A percentile compares a stretch with the other conserved stretches of the same genome.
Conservation (phyloP, 2,797 vertebrate genomes). For the Helostoma temminkii region DNA sequence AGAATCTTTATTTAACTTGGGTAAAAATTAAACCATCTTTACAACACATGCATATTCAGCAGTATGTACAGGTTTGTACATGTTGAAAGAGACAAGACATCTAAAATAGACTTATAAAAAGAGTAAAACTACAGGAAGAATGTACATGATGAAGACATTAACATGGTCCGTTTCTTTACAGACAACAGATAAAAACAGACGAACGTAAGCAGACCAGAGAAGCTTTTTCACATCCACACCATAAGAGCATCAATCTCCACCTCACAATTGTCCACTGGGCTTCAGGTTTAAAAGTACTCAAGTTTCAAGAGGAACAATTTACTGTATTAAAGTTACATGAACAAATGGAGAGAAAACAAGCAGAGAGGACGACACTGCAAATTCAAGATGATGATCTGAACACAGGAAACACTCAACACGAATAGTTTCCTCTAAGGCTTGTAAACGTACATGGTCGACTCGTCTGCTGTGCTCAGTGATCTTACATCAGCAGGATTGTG, state of each 20-base stretch:
- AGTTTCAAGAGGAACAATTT: too few species aligned
- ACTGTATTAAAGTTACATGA: too few species aligned
- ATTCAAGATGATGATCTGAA: conserved; percentile 10
- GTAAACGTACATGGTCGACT: neutral
- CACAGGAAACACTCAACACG: neutral
- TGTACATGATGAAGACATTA: conserved; percentile 70
- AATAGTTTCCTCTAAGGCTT: neutral
- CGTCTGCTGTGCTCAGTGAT: neutral
- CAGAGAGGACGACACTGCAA: neutral
- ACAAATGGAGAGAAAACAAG: conserved; percentile 11
- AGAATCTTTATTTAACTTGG: conserved; percentile 78
- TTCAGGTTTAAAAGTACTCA: conserved; percentile 3
- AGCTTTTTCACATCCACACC: neutral
- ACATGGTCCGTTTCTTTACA: conserved; percentile 52
- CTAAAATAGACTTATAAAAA: conserved; percentile 40
- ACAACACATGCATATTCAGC: conserved; percentile 65
- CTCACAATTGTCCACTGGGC: neutral
- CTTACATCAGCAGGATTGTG: neutral
- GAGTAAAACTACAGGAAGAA: conserved; percentile 47
- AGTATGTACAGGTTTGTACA: conserved; percentile 76
- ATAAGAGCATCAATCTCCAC: too few species aligned
- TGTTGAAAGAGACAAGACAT: conserved; percentile 49
- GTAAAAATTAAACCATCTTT: conserved; percentile 64
- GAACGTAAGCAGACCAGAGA: conserved; percentile 36
- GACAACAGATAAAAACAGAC: conserved; percentile 42